These are phyloP conservation scores for Cyrtodaria siliqua DNA, from an alignment of 2,888 invertebrate species.

Conservation along the genomic window DNA sequence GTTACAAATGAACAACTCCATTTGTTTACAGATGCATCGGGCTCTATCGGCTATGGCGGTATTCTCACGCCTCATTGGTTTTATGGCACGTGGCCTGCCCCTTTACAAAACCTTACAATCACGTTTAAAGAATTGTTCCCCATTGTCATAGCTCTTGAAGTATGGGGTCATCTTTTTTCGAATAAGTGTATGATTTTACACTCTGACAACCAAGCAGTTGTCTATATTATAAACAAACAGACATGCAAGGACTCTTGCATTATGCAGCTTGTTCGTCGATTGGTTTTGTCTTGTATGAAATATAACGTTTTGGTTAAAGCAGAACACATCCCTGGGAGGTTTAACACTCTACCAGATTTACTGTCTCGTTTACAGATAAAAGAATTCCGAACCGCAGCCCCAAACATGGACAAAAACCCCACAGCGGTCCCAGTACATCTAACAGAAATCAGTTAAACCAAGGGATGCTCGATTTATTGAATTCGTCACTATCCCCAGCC, in stretches of 20 bases:
- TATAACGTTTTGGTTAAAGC: too few relatives aligned
- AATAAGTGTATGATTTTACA: constrained; percentile 41
- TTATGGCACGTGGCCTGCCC: constrained; percentile 35
- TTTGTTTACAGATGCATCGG: constrained; percentile 42
- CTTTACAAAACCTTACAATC: neutral
- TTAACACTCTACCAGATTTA: too few relatives aligned
- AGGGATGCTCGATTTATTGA: too few relatives aligned
- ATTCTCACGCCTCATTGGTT: constrained; percentile 34
- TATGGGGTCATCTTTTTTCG: constrained; percentile 34
- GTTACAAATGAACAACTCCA: neutral
- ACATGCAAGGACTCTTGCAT: constrained; percentile 35
- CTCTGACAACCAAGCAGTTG: constrained; percentile 56
- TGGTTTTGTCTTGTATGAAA: too few relatives aligned
- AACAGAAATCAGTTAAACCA: too few relatives aligned
- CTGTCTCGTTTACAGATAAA: too few relatives aligned
- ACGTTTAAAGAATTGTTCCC: constrained; percentile 42
- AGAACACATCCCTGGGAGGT: too few relatives aligned
- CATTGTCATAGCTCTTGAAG: constrained; percentile 48
- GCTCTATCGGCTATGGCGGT: constrained; percentile 54
- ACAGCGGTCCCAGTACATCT: too few relatives aligned
- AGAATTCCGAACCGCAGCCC: too few relatives aligned
- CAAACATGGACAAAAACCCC: too few relatives aligned
- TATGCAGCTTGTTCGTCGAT: too few relatives aligned
- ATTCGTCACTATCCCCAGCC: too few relatives aligned
- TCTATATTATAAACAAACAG: constrained; percentile 49